Base-by-base conservation (phyloP, 2,113 vertebrate species). In the Pontoporia blainvillei region DNA sequence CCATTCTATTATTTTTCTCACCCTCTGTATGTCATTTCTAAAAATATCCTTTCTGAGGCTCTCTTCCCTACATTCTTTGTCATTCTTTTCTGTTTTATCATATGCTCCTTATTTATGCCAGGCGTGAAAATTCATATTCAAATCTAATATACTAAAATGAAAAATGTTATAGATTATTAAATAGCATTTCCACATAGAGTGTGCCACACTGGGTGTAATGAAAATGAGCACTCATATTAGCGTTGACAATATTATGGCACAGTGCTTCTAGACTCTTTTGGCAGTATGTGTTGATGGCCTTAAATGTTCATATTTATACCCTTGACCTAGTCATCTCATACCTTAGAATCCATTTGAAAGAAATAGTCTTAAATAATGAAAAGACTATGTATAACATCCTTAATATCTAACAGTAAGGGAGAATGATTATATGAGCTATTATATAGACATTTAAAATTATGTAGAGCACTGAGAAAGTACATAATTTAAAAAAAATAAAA, bases 281-380 rank as follows among this genome's bases (percentile, higher is more conserved):
- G 27, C 25, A 84, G 8, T 83, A 27, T 82, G 20, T 90, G 17
- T 84, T 78, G 54, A 86, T 34, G 41, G 86, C 34, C 34, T 90
- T 83, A n/a, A 62, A n/a, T 82, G 59, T 44, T 95, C 34, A 66
- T 66, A 39, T 75, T 90, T 36, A 82, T 90, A 67, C 21, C 29
- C 69, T 79, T 72, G 67, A 62, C 67, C n/a, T 82, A 44, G 20
- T 93, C 44, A 96, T 81, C 79, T 44, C 17, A 29, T 64, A 69
- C 46, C 29, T 88, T 86, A 90, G 39, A 69, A 59, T 76, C 12
- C 57, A 73, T 66, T 95, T 71, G 6, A 89, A 94, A 73, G 29
- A 79, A 88, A 61, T 64, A 69, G 27, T 46, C 31, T 90, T 92
- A 81, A 94, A 69, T 81, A 94, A 91, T 96, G 71, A 89, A 87